Evolutionary conservation across 23 tunicate genomes (phyloP).

Genomic region (Pegea sp.): DNA sequence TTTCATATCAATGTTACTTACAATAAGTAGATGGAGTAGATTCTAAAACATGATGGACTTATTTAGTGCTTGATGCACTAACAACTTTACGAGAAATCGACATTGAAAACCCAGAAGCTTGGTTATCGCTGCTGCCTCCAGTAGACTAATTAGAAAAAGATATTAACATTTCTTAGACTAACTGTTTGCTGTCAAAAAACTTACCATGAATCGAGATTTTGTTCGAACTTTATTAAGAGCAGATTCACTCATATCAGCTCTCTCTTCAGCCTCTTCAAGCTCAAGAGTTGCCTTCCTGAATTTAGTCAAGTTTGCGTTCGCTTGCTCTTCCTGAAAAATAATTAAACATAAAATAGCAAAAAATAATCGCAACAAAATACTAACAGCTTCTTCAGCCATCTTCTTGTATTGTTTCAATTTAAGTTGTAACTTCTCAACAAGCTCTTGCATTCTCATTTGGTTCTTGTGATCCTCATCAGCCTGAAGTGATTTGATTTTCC

Average conservation of each 20-base stretch:
- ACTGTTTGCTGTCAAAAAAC: not conserved
- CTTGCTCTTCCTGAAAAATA: slow-evolving; percentile 75
- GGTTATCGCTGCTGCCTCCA: not conserved
- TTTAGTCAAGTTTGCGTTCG: slow-evolving; percentile 78
- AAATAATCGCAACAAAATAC: no score
- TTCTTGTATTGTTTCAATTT: slow-evolving; percentile 96
- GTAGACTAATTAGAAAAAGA: not conserved
- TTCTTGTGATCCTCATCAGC: slow-evolving; percentile 98
- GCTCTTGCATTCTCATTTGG: slow-evolving; percentile 78
- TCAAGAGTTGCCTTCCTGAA: slow-evolving; percentile 91
- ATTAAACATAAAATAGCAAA: no score
- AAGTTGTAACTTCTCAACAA: slow-evolving; percentile 81
- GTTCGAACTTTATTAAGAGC: slow-evolving; percentile 96
- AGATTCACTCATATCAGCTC: slow-evolving; percentile 96
- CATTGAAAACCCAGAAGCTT: not conserved
- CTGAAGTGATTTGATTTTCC: no score
- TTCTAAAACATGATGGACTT: no score
- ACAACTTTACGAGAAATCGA: not conserved
- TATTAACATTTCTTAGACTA: not conserved
- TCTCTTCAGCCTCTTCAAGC: slow-evolving; percentile 93
- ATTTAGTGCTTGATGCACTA: not conserved
- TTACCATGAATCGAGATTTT: slow-evolving; percentile 88
- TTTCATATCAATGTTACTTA: no score
- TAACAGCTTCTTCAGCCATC: slow-evolving; percentile 93
- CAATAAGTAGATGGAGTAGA: no score